phyloP scores from a whole-genome alignment of 2,113 vertebrate genomes.

The Anhinga anhinga region DNA sequence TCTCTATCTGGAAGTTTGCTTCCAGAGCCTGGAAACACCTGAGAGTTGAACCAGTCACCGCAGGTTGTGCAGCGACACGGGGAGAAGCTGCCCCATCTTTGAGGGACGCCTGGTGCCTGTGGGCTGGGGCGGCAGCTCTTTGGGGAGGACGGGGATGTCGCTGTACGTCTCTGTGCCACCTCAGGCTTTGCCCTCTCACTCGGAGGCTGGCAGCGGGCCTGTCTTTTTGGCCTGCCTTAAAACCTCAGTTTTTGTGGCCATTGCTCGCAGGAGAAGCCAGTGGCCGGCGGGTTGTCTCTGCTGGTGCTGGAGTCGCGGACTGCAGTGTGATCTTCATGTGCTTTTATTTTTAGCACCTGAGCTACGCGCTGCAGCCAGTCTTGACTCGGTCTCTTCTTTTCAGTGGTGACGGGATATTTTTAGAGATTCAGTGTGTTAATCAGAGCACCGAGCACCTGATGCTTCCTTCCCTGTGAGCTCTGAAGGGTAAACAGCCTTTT shows the following conservation, averaged over 20 bases:
- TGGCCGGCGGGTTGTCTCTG: neutral
- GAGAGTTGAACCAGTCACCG: neutral
- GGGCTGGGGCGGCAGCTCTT: neutral
- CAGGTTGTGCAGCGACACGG: neutral
- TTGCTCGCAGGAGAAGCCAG: fast-evolving
- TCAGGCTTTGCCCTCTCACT: neutral
- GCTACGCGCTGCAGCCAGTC: fast-evolving
- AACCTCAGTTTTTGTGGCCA: neutral
- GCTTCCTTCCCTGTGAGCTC: neutral
- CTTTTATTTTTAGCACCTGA: constrained; percentile 53
- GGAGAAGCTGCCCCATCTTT: neutral
- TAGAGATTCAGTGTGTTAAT: neutral
- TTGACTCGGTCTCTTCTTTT: neutral
- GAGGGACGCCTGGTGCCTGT: neutral
- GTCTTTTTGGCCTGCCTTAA: neutral
- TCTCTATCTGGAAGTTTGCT: neutral
- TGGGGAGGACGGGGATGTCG: neutral
- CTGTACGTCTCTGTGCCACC: neutral
- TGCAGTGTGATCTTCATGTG: neutral
- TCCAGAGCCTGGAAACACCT: neutral
- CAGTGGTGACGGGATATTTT: constrained; percentile 10
- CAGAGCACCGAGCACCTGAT: neutral
- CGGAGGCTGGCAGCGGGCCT: fast-evolving
- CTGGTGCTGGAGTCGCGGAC: neutral
- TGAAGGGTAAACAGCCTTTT: neutral